Evolutionary conservation across 2,888 invertebrate species (phyloP), one percentile per base, ranked within the genome.

Genomic region (Tiliacea aurago): DNA sequence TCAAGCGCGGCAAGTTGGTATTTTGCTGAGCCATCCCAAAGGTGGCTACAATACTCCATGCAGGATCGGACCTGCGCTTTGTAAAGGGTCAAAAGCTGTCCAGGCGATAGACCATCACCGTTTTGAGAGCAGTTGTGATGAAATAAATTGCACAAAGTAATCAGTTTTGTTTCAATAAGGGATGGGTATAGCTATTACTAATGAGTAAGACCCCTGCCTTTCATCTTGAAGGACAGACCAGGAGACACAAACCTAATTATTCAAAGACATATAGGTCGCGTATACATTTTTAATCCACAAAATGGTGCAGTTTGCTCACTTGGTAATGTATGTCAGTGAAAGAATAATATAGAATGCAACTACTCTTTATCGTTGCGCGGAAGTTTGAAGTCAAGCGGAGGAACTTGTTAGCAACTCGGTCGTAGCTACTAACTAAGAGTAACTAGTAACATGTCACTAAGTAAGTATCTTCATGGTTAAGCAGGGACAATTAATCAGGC

Each of bases 351-450:
- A 73, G 66, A 53, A 72, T 80, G 77, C 85, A 80, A 56, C 65
- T 73, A 33, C 74, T 73, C 72, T 77, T 82, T 80, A 80, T 73
- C 70, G 80, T 63, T 66, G 47, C 53, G 65, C 53, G 63, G 67
- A 83, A 84, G 83, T 84, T 80, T 58, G 66, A 65, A 80, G 77
- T 67, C 69, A 80, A 73, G 76, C 67, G 68, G 66, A 28, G 67
- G 51, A 77, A 83, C 83, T 80, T 67, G 74, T 83, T 83, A 71
- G 56, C 61, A 80, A 84, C 65, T 85, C 73, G 51, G 43, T 67
- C 72, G 61, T 28, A 63, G 56, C 53, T 45, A 77, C 77, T 80
- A 65, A 84, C 81, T 72, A 70, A 37, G 61, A 81, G 71, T 84
- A 61, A 76, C 80, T 67, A 73, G 67, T 58, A 68, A 80, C 72